These are phyloP conservation scores for Syrphus vitripennis DNA, from an alignment of 2,888 invertebrate species.

Conservation along the genomic window DNA sequence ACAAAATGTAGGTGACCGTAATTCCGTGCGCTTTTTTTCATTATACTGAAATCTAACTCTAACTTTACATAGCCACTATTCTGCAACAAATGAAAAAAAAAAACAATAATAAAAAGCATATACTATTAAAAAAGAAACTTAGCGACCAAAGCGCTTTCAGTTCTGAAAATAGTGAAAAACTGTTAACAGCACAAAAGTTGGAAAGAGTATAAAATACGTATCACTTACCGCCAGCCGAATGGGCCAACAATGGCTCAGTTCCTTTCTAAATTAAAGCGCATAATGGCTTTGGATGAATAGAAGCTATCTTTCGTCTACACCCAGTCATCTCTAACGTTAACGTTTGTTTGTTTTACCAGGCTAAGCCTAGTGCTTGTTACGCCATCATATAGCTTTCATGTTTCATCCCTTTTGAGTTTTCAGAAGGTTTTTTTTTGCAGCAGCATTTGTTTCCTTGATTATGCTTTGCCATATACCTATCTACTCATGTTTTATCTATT, in stretches of 20 bases:
- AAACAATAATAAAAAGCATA: not conserved
- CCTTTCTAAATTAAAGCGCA: conserved; percentile 62
- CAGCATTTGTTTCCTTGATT: conserved; percentile 60
- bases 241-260: conserved; percentile 55
- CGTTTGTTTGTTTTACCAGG: conserved; percentile 42
- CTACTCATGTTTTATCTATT: conserved; percentile 62
- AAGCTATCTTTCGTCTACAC: conserved; percentile 27
- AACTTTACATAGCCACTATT: not conserved
- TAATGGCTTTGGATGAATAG: conserved; percentile 39
- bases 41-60: not conserved
- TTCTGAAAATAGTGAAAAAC: conserved; percentile 6
- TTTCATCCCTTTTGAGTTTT: conserved; percentile 24
- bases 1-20: conserved; percentile 26
- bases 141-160: conserved; percentile 36
- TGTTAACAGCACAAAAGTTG: conserved; percentile 16
- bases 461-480: conserved; percentile 53
- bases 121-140: conserved; percentile 1
- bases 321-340: conserved; percentile 1
- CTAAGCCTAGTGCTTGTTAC: conserved; percentile 28
- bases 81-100: no score
- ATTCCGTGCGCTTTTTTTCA: conserved; percentile 9
- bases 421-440: conserved; percentile 26
- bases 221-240: conserved; percentile 60
- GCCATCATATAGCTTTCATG: not conserved
- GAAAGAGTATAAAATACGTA: conserved; percentile 25